phyloP scores from a whole-genome alignment of 1,140 invertebrate genomes.

The Danaus plexippus region DNA sequence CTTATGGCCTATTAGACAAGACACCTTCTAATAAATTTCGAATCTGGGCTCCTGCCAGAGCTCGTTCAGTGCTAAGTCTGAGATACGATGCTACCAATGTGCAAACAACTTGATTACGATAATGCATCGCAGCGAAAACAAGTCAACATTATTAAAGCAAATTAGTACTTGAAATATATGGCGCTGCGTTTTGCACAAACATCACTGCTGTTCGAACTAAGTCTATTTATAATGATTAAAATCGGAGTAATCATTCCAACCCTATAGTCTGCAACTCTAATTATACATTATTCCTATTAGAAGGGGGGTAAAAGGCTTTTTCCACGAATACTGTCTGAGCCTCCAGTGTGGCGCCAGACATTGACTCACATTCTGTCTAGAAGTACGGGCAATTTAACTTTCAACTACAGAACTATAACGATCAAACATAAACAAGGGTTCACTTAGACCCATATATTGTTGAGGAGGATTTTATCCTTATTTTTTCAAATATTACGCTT shows the following conservation, averaged over 20 bases:
- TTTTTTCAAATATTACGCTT: too few relatives aligned
- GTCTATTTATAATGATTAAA: conserved; percentile 11
- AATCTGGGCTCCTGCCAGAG: conserved; percentile 29
- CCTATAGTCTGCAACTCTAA: conserved; percentile 27
- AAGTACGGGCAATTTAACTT: conserved; percentile 39
- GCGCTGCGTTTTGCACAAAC: conserved; percentile 3
- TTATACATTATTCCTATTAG: conserved; percentile 42
- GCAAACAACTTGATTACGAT: conserved; percentile 5
- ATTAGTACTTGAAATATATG: neutral
- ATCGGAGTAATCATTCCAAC: too few relatives aligned
- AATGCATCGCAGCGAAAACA: conserved; percentile 11
- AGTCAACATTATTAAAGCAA: conserved; percentile 5
- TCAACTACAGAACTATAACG: conserved; percentile 28
- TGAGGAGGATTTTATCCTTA: too few relatives aligned
- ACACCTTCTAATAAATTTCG: conserved; percentile 31
- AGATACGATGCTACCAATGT: conserved; percentile 8
- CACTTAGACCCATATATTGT: neutral
- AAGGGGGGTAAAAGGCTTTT: conserved; percentile 30
- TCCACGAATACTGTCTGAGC: conserved; percentile 44
- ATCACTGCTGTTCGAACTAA: conserved; percentile 1
- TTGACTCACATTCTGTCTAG: conserved; percentile 48
- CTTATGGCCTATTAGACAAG: conserved; percentile 33
- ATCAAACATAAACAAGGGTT: conserved; percentile 20
- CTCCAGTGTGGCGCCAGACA: conserved; percentile 38
- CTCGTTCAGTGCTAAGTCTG: conserved; percentile 16